phyloP scores from a whole-genome alignment of 2,113 vertebrate species.

The Gymnarchus niloticus region DNA sequence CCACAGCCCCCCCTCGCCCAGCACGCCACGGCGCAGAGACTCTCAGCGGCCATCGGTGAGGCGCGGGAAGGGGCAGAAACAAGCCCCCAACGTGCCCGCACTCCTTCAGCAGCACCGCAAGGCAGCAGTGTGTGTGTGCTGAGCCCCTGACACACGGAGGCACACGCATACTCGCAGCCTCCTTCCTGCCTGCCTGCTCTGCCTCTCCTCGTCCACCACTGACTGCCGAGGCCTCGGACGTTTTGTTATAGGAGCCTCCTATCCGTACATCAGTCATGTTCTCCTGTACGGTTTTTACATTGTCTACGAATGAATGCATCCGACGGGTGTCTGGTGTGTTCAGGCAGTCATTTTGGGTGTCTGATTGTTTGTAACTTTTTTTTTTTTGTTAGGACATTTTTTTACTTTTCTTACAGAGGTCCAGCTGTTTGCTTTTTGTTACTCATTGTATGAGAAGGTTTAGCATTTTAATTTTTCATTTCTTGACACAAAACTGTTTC shows the following conservation, averaged over 20 bases:
- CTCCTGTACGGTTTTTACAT: neutral
- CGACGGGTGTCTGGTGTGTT: neutral
- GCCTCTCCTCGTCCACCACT: neutral
- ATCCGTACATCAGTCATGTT: neutral
- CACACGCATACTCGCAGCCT: neutral
- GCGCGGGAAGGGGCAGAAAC: slow-evolving; percentile 70
- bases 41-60: slow-evolving; percentile 56
- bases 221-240: neutral
- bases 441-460: neutral
- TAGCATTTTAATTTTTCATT: too few relatives aligned
- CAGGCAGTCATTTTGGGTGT: neutral
- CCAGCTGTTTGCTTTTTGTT: neutral
- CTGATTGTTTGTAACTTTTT: neutral
- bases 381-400: neutral
- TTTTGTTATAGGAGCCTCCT: neutral
- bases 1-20: slow-evolving; percentile 32
- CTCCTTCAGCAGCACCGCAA: slow-evolving; percentile 69
- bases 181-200: neutral
- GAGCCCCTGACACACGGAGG: slow-evolving; percentile 26
- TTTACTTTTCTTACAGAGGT: neutral
- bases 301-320: neutral
- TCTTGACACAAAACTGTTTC: neutral
- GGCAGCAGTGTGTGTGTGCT: slow-evolving; percentile 69
- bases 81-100: slow-evolving; percentile 47
- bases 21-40: slow-evolving; percentile 47